Evolutionary conservation across 2,113 vertebrate genomes (phyloP).

Genomic region (Ammodytes marinus): DNA sequence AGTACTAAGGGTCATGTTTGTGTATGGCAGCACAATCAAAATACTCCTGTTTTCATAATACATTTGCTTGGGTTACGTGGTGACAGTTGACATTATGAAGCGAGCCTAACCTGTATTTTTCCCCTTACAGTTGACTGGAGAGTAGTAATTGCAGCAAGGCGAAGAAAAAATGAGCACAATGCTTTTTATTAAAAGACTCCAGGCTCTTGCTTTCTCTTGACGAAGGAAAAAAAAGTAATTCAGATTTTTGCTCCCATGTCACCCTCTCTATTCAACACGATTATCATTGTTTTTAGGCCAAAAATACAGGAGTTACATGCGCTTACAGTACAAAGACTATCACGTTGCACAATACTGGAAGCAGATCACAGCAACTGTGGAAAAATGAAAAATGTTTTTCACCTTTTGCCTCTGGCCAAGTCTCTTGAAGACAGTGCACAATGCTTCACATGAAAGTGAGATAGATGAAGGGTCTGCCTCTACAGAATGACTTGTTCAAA

Average conservation of each 20-base stretch:
- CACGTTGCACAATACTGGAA: background rate
- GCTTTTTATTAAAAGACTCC: conserved; percentile 43
- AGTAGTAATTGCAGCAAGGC: conserved; percentile 32
- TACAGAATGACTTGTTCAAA: background rate
- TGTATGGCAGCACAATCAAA: conserved; percentile 33
- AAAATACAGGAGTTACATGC: background rate
- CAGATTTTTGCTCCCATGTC: background rate
- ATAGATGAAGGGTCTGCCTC: conserved; percentile 16
- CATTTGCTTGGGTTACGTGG: conserved; percentile 16
- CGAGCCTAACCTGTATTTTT: conserved; percentile 17
- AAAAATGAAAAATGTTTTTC: background rate
- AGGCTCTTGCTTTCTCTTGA: conserved; percentile 26
- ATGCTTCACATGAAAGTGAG: conserved; percentile 6
- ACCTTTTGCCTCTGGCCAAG: conserved; percentile 18
- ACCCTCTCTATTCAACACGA: conserved; percentile 14
- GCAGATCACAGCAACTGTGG: conserved; percentile 3
- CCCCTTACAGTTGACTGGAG: background rate
- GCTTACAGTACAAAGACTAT: conserved; percentile 8
- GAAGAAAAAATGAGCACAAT: conserved; percentile 17
- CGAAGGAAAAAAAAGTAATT: conserved; percentile 16
- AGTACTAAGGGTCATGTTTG: conserved; percentile 45
- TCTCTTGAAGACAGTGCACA: conserved; percentile 26
- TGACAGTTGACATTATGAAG: conserved; percentile 50
- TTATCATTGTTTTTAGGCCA: background rate
- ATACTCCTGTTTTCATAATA: conserved; percentile 62